Evolutionary conservation across 2,797 vertebrate species (phyloP), one percentile per base, ranked within the genome.

Genomic region (Sebastes trivittatus): DNA sequence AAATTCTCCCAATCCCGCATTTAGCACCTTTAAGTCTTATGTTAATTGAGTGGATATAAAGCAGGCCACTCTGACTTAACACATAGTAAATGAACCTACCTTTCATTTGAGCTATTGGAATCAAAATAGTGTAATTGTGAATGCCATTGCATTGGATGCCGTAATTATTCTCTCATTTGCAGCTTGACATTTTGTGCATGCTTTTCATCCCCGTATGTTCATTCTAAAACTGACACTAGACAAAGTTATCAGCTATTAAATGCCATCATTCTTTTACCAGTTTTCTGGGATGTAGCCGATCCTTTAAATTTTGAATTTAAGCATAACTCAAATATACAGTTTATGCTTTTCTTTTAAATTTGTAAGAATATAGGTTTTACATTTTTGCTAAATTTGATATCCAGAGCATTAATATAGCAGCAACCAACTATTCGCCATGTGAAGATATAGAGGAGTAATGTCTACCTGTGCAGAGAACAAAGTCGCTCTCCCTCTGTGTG

Each of bases 101-200:
- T 78, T 72, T 76, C 2, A 69, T 36, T 56, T 30, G 74, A 59
- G 49, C 10, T 23, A 61, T 27, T 65, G 42, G 5, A 78, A 25
- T 75, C 4, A 52, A 61, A 58, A 25, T 2, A 58, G 9, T 75
- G 22, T 34, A 49, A 32, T 52, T 52, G 36, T 55, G 32, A 80
- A 75, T 61, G 29, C 8, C 18, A 25, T 36, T 54, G 36, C 7
- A 42, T 16, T 25, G 8, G n/a, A n/a, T 52, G 34, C 9, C 20
- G 23, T 16, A 29, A 30, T 66, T 49, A 70, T 67, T 78, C 23
- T 52, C 29, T 78, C 66, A 49, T 70, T 69, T 80, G 11, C 6
- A 70, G 16, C 58, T 38, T 34, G 52, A 56, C 9, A 30, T 61
- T 46, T 68, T 58, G 13, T 62, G 5, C 22, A 9, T 14, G 13